Evolutionary conservation across 2,888 invertebrate species (phyloP).

Genomic region (Phaedon cochleariae): DNA sequence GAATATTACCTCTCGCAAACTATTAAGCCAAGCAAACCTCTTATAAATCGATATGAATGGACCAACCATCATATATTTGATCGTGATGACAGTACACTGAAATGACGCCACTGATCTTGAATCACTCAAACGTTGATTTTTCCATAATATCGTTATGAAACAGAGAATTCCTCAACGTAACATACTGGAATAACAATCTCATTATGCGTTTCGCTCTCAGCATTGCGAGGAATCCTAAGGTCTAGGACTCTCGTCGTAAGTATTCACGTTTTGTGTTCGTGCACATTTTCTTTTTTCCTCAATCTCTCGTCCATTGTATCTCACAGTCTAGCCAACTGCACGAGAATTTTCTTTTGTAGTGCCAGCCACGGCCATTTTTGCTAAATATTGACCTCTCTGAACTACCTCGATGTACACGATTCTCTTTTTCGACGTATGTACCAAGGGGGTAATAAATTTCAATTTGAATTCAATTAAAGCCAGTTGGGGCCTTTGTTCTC

Average conservation of each 20-base stretch:
- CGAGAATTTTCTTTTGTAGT: slow-evolving; percentile 32
- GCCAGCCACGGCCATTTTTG: slow-evolving; percentile 14
- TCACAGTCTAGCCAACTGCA: slow-evolving; percentile 32
- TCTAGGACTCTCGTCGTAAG: slow-evolving; percentile 40
- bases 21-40: too few relatives aligned
- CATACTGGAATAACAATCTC: slow-evolving; percentile 3
- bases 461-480: slow-evolving; percentile 27
- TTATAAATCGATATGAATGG: too few relatives aligned
- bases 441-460: slow-evolving; percentile 24
- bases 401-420: slow-evolving; percentile 32
- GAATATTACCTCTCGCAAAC: too few relatives aligned
- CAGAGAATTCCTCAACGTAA: slow-evolving; percentile 17
- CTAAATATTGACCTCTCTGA: slow-evolving; percentile 22
- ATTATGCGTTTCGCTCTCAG: slow-evolving; percentile 22
- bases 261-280: slow-evolving; percentile 48
- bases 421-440: slow-evolving; percentile 37
- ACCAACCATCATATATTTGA: too few relatives aligned
- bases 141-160: background rate
- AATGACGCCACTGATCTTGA: too few relatives aligned
- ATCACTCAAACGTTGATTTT: too few relatives aligned
- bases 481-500: slow-evolving; percentile 12
- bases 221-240: slow-evolving; percentile 39
- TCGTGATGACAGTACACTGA: too few relatives aligned
- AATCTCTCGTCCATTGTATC: slow-evolving; percentile 43
- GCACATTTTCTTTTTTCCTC: slow-evolving; percentile 41